Base-by-base conservation (phyloP, 2,888 invertebrate species). In the Oithona nana region DNA sequence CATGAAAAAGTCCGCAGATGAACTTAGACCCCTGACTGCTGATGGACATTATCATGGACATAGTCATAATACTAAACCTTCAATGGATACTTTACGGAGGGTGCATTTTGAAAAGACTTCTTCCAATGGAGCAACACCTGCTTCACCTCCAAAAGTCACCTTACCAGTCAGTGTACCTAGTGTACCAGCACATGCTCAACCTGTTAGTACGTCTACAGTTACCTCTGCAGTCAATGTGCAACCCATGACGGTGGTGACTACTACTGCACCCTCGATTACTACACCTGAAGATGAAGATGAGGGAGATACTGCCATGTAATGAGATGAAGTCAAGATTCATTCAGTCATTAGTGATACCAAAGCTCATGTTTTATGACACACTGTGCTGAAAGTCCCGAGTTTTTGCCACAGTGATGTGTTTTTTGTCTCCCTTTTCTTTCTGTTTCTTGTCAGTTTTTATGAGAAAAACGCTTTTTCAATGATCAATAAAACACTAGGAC, bases 21-120 rank as follows among this genome's bases (percentile, higher is more conserved):
- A 20, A 22, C 54, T 24, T 16, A 52, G 26, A 22, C 54, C 54
- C n/a, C 26, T 26, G 20, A 24, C 54, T 6, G 24, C 26, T 3
- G 57, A 31, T 16, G 57, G 28, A n/a, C 31, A 29, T 2, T 28
- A 31, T 31, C 57, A 57, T 31, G 31, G 29, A 16, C 57, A 39
- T 11, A 16, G 22, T 6, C 57, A 57, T 29, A 20, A 20, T 3
- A 20, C 28, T 31, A 28, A 57, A 57, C 57, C 57, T 20, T 29
- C 30, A 20, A 24, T 20, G 28, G 57, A 57, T 57, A 57, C 57
- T n/a, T 31, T 57, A 20, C 29, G 57, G 31, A 20, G 57, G n/a
- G 57, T 57, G 28, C 57, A 31, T n/a, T 57, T 57, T 30, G 57
- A 57, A 57, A 57, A 57, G 57, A 30, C 30, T 11, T 6, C 39